Conservation (phyloP, 1,140 invertebrate species). For the Nixonia krombeini region DNA sequence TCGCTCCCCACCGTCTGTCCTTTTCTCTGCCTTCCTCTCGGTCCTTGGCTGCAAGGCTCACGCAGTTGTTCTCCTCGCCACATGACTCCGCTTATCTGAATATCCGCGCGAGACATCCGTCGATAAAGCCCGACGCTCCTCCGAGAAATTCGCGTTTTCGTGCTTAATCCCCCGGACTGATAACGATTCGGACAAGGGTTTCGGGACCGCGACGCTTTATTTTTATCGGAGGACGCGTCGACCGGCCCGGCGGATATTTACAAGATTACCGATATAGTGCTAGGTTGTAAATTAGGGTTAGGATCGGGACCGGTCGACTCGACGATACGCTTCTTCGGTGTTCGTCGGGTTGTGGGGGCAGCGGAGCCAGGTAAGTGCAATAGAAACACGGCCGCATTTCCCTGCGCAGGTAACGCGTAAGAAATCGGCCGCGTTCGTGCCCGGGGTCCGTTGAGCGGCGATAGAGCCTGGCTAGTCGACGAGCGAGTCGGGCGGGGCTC, state of each 20-base stretch:
- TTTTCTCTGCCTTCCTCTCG: constrained; percentile 3
- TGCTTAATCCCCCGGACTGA: constrained; percentile 29
- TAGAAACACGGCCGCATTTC: too few relatives aligned
- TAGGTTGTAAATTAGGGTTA: too few relatives aligned
- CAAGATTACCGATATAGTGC: too few relatives aligned
- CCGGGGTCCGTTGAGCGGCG: constrained; percentile 19
- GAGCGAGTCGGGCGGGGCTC: constrained; percentile 42
- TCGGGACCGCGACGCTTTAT: too few relatives aligned
- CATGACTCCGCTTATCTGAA: constrained; percentile 45
- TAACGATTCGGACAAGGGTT: constrained; percentile 22
- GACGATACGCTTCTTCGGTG: too few relatives aligned
- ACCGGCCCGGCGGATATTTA: too few relatives aligned
- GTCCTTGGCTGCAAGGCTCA: constrained; percentile 19
- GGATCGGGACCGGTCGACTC: too few relatives aligned
- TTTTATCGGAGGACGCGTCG: too few relatives aligned
- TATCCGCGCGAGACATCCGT: constrained; percentile 43
- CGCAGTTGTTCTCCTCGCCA: constrained; percentile 38
- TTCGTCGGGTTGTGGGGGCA: too few relatives aligned
- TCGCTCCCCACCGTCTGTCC: constrained; percentile 19
- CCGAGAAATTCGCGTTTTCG: constrained; percentile 27
- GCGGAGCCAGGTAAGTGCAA: too few relatives aligned
- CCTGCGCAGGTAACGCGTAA: background rate
- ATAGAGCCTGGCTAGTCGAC: constrained; percentile 31
- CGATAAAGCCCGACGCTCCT: constrained; percentile 27
- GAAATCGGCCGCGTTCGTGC: constrained; percentile 15